Conservation (phyloP, 2,797 vertebrate genomes). For the Synaphobranchus kaupii region DNA sequence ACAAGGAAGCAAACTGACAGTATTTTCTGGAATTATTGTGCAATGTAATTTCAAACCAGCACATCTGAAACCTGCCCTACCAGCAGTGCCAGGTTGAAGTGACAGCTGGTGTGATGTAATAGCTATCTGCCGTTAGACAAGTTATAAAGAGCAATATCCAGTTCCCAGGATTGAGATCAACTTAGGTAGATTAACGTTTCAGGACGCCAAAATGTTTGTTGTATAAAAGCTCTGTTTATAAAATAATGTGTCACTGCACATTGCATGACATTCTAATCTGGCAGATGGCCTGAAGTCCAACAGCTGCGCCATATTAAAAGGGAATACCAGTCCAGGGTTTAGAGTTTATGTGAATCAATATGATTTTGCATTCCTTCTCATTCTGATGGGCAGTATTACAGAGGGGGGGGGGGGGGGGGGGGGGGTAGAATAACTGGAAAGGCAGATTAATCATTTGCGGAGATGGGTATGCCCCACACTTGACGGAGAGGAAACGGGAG, state of each 20-base stretch:
- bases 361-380: slow-evolving; percentile 67
- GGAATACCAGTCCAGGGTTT: slow-evolving; percentile 55
- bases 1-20: background rate
- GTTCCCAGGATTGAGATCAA: slow-evolving; percentile 72
- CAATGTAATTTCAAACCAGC: slow-evolving; percentile 56
- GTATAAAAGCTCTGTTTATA: slow-evolving; percentile 76
- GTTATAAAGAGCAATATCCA: slow-evolving; percentile 81
- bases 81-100: slow-evolving; percentile 61
- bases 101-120: slow-evolving; percentile 78
- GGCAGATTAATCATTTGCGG: slow-evolving; percentile 67
- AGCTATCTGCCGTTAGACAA: slow-evolving; percentile 61
- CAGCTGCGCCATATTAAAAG: slow-evolving; percentile 62
- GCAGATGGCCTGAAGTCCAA: slow-evolving; percentile 67
- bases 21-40: slow-evolving; percentile 53
- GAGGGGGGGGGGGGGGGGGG: slow-evolving; percentile 47
- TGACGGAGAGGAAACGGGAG: slow-evolving; percentile 69
- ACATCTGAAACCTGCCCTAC: slow-evolving; percentile 57
- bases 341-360: slow-evolving; percentile 65
- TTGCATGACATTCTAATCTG: slow-evolving; percentile 62
- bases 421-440: slow-evolving; percentile 72
- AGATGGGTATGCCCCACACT: slow-evolving; percentile 61
- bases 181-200: slow-evolving; percentile 76
- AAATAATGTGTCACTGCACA: slow-evolving; percentile 70
- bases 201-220: slow-evolving; percentile 76
- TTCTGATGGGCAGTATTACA: slow-evolving; percentile 64